Base-by-base conservation (phyloP, 2,113 vertebrate species). In the Choloepus hoffmanni region DNA sequence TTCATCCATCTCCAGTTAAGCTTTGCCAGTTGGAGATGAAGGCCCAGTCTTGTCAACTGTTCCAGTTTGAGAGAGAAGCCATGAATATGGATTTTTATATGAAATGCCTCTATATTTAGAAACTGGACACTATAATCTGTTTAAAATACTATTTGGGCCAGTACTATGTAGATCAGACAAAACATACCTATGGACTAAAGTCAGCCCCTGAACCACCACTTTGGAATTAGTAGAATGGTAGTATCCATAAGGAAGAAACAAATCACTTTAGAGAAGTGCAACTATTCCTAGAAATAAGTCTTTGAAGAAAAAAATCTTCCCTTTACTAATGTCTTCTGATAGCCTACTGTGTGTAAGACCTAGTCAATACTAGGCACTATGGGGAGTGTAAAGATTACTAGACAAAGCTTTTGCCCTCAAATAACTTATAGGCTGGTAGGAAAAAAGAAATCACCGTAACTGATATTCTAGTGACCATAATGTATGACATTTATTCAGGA, bases 31-130 rank as follows among this genome's bases (percentile, higher is more conserved):
- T 79, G 12, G 12, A 14, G 16, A 50, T 45, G 67, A 82, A 95
- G 65, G 73, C 81, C 21, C 40, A 33, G 30, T 23, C 8, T 82
- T 62, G 53, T 78, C 30, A 79, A 6, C 58, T 50, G 85, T 89
- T 30, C 33, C 72, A 24, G 77, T 77, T 93, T 93, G 60, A 72
- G 55, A 82, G 30, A 78, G 70, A 81, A 85, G 45, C 7, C 26
- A 78, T 18, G 45, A 85, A 33, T 65, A 43, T 43, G 53, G 11
- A 72, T 92, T 85, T 93, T 76, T 53, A 18, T 68, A 63, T 83
- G 60, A 95, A 92, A 58, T 89, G 58, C 30, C 60, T 92, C 58
- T 40, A 12, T 90, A 63, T 55, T 87, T 94, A 85, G 58, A 92
- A 96, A 79, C 74, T 43, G 55, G 65, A 83, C 40, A 62, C 13